Percentiles rank a stretch among this genome's conserved stretches.
Evolutionary conservation across 2,113 vertebrate genomes (phyloP).

Genomic region (Catharus minimus): DNA sequence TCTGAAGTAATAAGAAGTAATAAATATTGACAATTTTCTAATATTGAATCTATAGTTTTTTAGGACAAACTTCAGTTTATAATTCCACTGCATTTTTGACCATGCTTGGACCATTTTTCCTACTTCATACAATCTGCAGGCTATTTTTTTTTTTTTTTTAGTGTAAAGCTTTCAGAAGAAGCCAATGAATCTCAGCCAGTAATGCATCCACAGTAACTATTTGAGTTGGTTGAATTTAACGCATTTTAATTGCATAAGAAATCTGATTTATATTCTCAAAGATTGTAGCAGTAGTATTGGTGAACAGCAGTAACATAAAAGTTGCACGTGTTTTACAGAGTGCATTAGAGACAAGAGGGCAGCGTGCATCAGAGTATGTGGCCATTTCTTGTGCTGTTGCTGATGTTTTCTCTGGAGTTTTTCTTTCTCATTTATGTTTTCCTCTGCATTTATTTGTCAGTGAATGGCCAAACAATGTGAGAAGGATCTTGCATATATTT

Average conservation of each 20-base stretch:
- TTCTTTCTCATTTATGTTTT: conserved; percentile 20
- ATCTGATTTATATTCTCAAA: neutral
- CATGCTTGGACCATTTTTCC: neutral
- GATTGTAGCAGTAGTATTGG: neutral
- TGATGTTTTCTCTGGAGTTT: conserved; percentile 2
- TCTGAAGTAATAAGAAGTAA: neutral
- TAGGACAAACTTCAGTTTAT: neutral
- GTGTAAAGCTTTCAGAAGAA: neutral
- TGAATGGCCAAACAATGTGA: neutral
- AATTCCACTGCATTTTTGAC: neutral
- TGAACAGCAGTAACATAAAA: neutral
- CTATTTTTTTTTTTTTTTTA: neutral
- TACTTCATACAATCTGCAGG: neutral
- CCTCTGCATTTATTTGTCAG: conserved; percentile 2
- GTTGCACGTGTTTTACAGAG: neutral
- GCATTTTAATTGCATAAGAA: neutral
- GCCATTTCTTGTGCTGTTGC: neutral
- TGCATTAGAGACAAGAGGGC: neutral
- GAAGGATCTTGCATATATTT: conserved; percentile 40
- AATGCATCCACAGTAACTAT: neutral
- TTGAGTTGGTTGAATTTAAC: neutral
- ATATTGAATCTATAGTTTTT: neutral
- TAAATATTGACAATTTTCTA: neutral
- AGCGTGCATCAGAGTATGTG: fast-evolving
- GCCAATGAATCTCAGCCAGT: neutral